A percentile compares a stretch with the other conserved stretches of the same genome.
phyloP scores from a whole-genome alignment of 2,113 vertebrate species.

The Bambusicola thoracicus region DNA sequence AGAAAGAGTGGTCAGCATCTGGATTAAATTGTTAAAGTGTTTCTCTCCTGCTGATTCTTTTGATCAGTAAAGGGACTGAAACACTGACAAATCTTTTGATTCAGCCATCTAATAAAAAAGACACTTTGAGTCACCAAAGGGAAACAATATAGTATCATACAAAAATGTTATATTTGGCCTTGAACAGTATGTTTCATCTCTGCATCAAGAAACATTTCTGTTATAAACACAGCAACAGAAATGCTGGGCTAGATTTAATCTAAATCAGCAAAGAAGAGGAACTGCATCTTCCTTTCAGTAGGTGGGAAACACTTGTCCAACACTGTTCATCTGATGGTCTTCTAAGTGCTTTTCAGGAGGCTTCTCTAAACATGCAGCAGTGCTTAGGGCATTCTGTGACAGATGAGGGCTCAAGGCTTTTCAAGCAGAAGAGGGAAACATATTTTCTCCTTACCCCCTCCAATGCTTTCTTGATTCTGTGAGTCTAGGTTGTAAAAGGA shows the following conservation, averaged over 20 bases:
- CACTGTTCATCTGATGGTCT: not conserved
- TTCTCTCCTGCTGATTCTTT: not conserved
- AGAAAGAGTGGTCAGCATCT: not conserved
- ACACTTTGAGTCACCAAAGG: not conserved
- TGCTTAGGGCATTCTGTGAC: not conserved
- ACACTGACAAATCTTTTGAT: not conserved
- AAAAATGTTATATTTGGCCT: not conserved
- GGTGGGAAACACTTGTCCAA: not conserved
- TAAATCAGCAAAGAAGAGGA: not conserved
- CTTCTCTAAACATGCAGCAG: not conserved
- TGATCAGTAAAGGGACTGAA: not conserved
- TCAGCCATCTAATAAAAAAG: not conserved
- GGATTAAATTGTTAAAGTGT: not conserved
- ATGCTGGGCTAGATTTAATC: not conserved
- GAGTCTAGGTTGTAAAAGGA: not conserved
- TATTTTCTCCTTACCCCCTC: not conserved
- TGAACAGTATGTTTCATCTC: not conserved
- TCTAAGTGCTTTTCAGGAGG: not conserved
- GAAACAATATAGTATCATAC: not conserved
- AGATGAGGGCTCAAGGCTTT: not conserved
- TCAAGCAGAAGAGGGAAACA: not conserved
- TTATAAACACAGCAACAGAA: not conserved
- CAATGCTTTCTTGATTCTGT: not conserved
- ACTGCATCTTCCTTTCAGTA: not conserved
- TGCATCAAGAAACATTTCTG: not conserved